phyloP scores from a whole-genome alignment of 35 echinoderm and acorn worm species.

The Chiridota heheva region DNA sequence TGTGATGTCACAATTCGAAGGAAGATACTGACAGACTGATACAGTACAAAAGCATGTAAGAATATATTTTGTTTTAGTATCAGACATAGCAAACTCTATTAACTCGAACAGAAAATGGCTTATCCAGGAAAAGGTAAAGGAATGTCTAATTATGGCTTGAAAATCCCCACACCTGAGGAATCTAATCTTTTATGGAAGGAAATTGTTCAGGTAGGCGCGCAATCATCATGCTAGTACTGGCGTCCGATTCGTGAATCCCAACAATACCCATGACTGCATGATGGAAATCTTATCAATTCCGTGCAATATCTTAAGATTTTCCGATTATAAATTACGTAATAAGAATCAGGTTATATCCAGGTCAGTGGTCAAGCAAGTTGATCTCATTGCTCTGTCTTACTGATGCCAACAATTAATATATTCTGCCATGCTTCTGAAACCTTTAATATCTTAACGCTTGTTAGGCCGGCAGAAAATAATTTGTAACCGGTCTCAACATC shows the following conservation, averaged over 20 bases:
- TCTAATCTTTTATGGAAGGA: conserved; percentile 88
- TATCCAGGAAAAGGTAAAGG: conserved; percentile 60
- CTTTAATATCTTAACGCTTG: no score
- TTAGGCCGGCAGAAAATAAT: no score
- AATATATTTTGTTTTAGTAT: no score
- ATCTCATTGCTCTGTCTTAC: not conserved
- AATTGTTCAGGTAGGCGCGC: conserved; percentile 69
- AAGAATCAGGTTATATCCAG: not conserved
- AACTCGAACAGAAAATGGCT: conserved; percentile 18
- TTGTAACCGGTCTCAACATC: no score
- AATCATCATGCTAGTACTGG: not conserved
- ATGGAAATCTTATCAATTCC: not conserved
- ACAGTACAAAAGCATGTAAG: no score
- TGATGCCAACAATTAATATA: no score
- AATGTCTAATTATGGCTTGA: conserved; percentile 94
- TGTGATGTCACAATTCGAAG: no score
- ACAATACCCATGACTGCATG: not conserved
- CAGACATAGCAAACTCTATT: no score
- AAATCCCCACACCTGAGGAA: conserved; percentile 79
- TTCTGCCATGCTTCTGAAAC: no score
- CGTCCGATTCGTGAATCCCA: not conserved
- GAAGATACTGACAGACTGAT: no score
- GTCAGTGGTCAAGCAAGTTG: not conserved
- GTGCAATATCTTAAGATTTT: not conserved
- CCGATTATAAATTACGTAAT: not conserved